Conservation (phyloP, 1,140 invertebrate genomes). For the Hylaeus anthracinus region DNA sequence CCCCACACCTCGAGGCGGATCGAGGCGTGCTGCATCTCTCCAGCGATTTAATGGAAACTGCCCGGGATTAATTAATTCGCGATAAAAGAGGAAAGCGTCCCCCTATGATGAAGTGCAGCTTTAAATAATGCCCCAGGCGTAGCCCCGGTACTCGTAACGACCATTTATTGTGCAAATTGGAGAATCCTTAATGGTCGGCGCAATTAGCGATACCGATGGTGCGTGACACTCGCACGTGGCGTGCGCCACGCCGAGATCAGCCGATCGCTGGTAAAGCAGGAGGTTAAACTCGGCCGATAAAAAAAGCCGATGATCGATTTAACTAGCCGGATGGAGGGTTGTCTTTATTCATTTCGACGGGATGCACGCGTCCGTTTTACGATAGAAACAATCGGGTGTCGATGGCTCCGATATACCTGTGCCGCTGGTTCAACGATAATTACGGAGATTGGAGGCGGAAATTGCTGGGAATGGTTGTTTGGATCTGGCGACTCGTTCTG, state of each 20-base stretch:
- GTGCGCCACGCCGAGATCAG: not conserved
- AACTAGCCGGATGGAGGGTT: slow-evolving; percentile 1
- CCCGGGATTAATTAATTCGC: slow-evolving; percentile 50
- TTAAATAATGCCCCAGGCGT: slow-evolving; percentile 51
- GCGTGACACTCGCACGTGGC: slow-evolving; percentile 52
- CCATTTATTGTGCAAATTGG: slow-evolving; percentile 64
- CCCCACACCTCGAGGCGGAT: not conserved
- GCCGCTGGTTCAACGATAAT: slow-evolving; percentile 15
- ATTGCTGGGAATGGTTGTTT: not conserved
- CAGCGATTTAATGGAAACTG: slow-evolving; percentile 35
- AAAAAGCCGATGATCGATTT: slow-evolving; percentile 55
- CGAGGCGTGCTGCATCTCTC: not conserved
- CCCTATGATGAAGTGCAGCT: slow-evolving; percentile 51
- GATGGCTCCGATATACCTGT: slow-evolving; percentile 37
- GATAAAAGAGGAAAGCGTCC: slow-evolving; percentile 39
- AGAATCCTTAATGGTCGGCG: slow-evolving; percentile 65
- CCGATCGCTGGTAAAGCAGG: not conserved
- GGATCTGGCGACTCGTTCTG: not conserved
- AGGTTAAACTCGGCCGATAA: not conserved
- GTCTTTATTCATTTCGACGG: not conserved
- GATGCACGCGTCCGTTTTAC: slow-evolving; percentile 1
- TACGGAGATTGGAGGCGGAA: slow-evolving; percentile 18
- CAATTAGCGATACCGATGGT: slow-evolving; percentile 64
- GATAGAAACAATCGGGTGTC: slow-evolving; percentile 16
- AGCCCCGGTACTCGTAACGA: slow-evolving; percentile 54